Evolutionary conservation across 1,140 invertebrate genomes (phyloP), one percentile per base, ranked within the genome.

Genomic region (Apocrypta bakeri): DNA sequence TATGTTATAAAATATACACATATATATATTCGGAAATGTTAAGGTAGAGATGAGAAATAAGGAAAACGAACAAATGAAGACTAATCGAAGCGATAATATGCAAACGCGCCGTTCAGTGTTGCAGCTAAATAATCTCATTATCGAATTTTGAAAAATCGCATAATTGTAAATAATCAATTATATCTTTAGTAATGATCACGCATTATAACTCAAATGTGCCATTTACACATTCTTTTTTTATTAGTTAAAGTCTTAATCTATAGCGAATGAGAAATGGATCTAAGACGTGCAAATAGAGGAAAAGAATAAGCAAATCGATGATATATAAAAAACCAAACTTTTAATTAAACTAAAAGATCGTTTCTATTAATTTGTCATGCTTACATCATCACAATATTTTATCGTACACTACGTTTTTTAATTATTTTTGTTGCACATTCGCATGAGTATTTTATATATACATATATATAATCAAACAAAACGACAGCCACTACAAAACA

Each of bases 141-240:
- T 64, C 56, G 40, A n/a, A 77, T 82, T 77, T 72, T 33, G 27
- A 24, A 78, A 76, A 76, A 24, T 11, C 81, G 81, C 42, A 82
- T n/a, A 79, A 48, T 83, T 83, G 82, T 83, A 83, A 78, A 83
- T 83, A 83, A 72, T 82, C 42, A 77, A 56, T 66, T 21, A 33
- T 48, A 72, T 76, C 68, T 40, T 14, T 71, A 61, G 69, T 71
- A 63, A 79, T 9, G 17, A 73, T 33, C 40, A 74, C 12, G 56
- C 75, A 83, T 71, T 85, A 82, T 83, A n/a, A 84, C 79, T 84
- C 85, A 81, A 81, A 87, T 85, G 86, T 86, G 87, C 87, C 86
- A 88, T 87, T 86, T 85, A 86, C 71, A 71, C 31, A 86, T 86
- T 61, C 84, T 84, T 84, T 85, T 61, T 75, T 42, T 24, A 75